phyloP scores from a whole-genome alignment of 2,797 vertebrate species.

The Pangasius krempfi region DNA sequence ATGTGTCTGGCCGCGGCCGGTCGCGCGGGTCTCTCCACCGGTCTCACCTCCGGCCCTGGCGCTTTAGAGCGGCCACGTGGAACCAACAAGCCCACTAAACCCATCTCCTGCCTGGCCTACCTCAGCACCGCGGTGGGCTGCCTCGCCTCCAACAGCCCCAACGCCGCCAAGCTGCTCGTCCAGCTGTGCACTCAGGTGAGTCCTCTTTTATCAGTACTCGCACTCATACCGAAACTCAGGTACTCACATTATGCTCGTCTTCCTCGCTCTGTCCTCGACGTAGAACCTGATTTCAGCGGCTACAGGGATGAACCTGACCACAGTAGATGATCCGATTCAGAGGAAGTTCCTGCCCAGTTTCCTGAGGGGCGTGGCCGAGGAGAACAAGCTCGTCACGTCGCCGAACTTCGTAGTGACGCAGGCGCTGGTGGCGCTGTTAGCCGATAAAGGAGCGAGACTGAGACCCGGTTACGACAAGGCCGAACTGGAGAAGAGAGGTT shows the following conservation, averaged over 20 bases:
- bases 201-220: neutral
- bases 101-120: slow-evolving; percentile 95
- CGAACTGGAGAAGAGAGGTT: slow-evolving; percentile 95
- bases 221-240: neutral
- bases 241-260: neutral
- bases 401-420: slow-evolving; percentile 98
- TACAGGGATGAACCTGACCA: slow-evolving; percentile 95
- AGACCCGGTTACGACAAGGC: slow-evolving; percentile 90
- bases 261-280: slow-evolving; percentile 31
- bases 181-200: slow-evolving; percentile 92
- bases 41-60: slow-evolving; percentile 69
- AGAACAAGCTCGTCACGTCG: slow-evolving; percentile 95
- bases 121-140: slow-evolving; percentile 97
- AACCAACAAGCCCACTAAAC: slow-evolving; percentile 88
- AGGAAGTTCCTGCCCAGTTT: slow-evolving; percentile 96
- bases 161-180: slow-evolving; percentile 92
- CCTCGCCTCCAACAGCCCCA: slow-evolving; percentile 92
- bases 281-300: slow-evolving; percentile 98
- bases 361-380: slow-evolving; percentile 91
- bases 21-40: slow-evolving; percentile 91
- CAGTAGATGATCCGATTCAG: slow-evolving; percentile 94
- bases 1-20: slow-evolving; percentile 97
- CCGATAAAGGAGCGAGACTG: slow-evolving; percentile 92
- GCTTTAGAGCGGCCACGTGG: slow-evolving; percentile 83
- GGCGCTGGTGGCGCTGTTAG: slow-evolving; percentile 92